phyloP scores from a whole-genome alignment of 2,888 invertebrate species.

The Sturmia bella region DNA sequence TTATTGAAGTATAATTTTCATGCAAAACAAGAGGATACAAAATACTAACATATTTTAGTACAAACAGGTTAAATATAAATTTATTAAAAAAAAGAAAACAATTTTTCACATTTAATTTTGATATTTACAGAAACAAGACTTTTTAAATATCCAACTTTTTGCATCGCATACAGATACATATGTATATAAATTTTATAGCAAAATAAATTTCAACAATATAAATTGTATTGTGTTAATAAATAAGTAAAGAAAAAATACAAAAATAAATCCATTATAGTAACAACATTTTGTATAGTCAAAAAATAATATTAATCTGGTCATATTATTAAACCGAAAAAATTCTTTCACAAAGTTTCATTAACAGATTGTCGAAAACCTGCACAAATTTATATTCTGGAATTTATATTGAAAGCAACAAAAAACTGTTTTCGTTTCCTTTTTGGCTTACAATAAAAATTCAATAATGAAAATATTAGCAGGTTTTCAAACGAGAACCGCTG shows the following conservation, averaged over 20 bases:
- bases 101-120: conserved; percentile 35
- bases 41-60: conserved; percentile 26
- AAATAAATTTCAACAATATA: background rate
- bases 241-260: conserved; percentile 18
- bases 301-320: too few relatives aligned
- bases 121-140: conserved; percentile 52
- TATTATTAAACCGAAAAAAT: too few relatives aligned
- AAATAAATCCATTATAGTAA: too few relatives aligned
- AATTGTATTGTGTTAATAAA: conserved; percentile 28
- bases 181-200: conserved; percentile 19
- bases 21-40: conserved; percentile 39
- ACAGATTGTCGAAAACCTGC: too few relatives aligned
- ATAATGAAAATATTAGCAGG: too few relatives aligned
- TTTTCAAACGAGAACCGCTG: too few relatives aligned
- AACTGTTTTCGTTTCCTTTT: too few relatives aligned
- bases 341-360: too few relatives aligned
- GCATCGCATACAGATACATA: conserved; percentile 22
- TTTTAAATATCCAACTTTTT: background rate
- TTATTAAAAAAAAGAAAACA: conserved; percentile 16
- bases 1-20: conserved; percentile 57
- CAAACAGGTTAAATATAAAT: conserved; percentile 17
- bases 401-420: too few relatives aligned
- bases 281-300: too few relatives aligned
- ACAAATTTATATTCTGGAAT: too few relatives aligned
- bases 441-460: too few relatives aligned